Conservation (phyloP, 2,797 vertebrate species). For the Gorsachius magnificus region DNA sequence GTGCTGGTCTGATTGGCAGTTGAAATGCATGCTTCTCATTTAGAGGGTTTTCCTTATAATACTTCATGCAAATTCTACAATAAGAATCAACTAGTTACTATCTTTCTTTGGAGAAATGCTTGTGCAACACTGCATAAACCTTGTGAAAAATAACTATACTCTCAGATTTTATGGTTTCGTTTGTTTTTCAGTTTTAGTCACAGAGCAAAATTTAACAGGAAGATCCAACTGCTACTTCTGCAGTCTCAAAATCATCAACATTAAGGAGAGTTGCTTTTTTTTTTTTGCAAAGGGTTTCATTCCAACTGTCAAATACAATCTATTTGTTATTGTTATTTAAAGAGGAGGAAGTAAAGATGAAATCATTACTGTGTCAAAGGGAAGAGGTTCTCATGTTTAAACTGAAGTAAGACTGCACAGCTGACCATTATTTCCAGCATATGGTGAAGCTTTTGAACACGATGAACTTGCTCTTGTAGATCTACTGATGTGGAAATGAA, state of each 20-base stretch:
- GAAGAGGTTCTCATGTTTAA: conserved; percentile 91
- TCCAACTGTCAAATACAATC: background rate
- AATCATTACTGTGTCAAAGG: conserved; percentile 88
- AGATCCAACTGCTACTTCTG: background rate
- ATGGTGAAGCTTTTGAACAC: conserved; percentile 92
- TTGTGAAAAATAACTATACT: background rate
- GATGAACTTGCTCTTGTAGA: conserved; percentile 88
- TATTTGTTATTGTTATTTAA: background rate
- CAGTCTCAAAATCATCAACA: background rate
- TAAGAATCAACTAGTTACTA: background rate
- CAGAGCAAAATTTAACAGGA: background rate
- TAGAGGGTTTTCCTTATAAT: conserved; percentile 88
- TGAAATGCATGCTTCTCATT: conserved; percentile 90
- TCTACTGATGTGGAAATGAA: conserved; percentile 87
- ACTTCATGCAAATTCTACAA: conserved; percentile 89
- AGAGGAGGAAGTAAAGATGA: background rate
- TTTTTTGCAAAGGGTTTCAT: background rate
- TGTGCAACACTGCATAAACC: background rate
- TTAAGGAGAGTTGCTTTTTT: background rate
- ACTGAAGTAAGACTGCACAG: conserved; percentile 86
- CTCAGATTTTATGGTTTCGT: background rate
- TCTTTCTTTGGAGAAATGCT: background rate
- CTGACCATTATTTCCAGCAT: conserved; percentile 90
- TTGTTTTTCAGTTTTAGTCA: background rate
- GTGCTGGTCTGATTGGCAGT: conserved; percentile 85